Conservation (phyloP, 2,113 vertebrate genomes). For the Speoplatyrhinus poulsoni region DNA sequence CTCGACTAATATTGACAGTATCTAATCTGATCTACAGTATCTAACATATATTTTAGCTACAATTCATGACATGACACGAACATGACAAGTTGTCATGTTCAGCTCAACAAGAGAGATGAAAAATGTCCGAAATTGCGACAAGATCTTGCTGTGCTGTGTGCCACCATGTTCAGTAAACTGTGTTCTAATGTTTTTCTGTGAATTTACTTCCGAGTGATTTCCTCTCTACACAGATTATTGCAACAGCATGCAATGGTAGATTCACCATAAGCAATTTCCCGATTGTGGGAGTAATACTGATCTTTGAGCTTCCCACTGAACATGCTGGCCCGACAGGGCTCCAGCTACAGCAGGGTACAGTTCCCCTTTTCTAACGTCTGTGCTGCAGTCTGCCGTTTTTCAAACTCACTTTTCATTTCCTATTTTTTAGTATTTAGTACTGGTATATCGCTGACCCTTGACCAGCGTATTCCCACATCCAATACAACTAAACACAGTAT, state of each 20-base stretch:
- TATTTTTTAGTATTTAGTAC: not conserved
- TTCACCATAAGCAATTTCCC: not conserved
- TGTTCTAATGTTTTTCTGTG: not conserved
- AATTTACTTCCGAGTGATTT: not conserved
- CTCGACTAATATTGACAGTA: no score
- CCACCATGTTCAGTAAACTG: no score
- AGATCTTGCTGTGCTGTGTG: not conserved
- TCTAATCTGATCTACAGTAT: no score
- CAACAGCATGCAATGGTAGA: not conserved
- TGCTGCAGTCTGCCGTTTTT: not conserved
- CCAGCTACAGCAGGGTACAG: not conserved
- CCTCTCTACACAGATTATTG: not conserved
- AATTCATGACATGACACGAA: no score
- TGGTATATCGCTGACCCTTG: not conserved
- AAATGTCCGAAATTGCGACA: not conserved
- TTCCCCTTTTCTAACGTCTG: not conserved
- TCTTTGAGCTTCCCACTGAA: not conserved
- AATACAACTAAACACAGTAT: not conserved
- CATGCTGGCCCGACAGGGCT: not conserved
- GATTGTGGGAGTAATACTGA: not conserved
- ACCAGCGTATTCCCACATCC: not conserved
- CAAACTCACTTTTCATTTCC: not conserved
- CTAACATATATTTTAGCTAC: no score
- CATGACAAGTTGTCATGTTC: no score
- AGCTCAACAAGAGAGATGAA: no score